Evolutionary conservation across 1,140 invertebrate species (phyloP).

Genomic region (Dufourea novaeangliae): DNA sequence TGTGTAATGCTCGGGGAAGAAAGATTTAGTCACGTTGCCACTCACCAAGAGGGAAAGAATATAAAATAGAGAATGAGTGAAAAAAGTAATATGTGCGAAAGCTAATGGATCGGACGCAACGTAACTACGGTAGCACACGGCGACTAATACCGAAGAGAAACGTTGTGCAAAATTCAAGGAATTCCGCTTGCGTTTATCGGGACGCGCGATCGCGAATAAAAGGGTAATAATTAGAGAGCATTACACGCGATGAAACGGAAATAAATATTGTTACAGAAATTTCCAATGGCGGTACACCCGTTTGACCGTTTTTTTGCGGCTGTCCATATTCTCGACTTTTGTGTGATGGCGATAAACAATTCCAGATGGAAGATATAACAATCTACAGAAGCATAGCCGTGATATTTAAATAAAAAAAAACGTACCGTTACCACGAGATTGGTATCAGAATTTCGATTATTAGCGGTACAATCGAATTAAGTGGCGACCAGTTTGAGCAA

Average conservation of each 20-base stretch:
- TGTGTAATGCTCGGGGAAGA: neutral
- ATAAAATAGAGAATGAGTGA: neutral
- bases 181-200: slow-evolving; percentile 8
- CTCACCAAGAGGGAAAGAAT: neutral
- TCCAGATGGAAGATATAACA: neutral
- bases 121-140: neutral
- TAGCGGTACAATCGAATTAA: neutral
- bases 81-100: neutral
- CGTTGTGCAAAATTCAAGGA: slow-evolving; percentile 24
- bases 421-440: neutral
- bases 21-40: slow-evolving; percentile 5
- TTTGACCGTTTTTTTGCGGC: neutral
- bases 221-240: slow-evolving; percentile 19
- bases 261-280: slow-evolving; percentile 3
- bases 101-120: neutral
- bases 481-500: neutral
- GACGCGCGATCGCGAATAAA: slow-evolving; percentile 19
- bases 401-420: neutral
- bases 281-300: neutral
- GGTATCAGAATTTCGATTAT: neutral
- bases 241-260: slow-evolving; percentile 15
- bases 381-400: neutral
- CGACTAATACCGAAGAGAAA: neutral
- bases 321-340: neutral
- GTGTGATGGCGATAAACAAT: slow-evolving; percentile 22